Conservation (phyloP, 2,113 vertebrate species). For the Micromys minutus region DNA sequence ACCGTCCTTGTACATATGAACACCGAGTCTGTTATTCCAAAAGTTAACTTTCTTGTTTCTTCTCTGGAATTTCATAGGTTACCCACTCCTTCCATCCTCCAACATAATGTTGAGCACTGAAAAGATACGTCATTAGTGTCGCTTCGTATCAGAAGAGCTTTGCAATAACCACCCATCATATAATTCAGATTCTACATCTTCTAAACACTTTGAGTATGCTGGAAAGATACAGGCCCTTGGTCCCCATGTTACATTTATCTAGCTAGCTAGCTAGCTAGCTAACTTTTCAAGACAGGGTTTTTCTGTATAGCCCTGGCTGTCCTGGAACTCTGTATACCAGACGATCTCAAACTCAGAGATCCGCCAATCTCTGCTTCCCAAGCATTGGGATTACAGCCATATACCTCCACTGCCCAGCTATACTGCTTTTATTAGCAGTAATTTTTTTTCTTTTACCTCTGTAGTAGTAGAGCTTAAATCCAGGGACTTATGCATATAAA, state of each 20-base stretch:
- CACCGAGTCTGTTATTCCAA: slow-evolving; percentile 15
- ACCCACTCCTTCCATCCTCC: slow-evolving; percentile 96
- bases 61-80: slow-evolving; percentile 86
- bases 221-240: not conserved
- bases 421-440: slow-evolving; percentile 2
- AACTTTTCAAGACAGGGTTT: not conserved
- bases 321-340: not conserved
- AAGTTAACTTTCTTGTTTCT: slow-evolving; percentile 79
- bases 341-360: not conserved
- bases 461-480: not conserved
- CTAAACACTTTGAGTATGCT: slow-evolving; percentile 6
- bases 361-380: not conserved
- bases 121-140: slow-evolving; percentile 68
- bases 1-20: not conserved
- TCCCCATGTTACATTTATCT: not conserved
- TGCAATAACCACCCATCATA: not conserved
- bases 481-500: not conserved
- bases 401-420: not conserved
- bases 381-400: not conserved
- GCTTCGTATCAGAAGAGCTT: slow-evolving; percentile 1
- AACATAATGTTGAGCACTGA: slow-evolving; percentile 90
- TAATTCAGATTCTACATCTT: not conserved
- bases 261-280: no score
- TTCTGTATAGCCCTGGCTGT: not conserved
- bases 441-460: not conserved